phyloP scores from a whole-genome alignment of 1,140 invertebrate species.

The Brachionus rubens region DNA sequence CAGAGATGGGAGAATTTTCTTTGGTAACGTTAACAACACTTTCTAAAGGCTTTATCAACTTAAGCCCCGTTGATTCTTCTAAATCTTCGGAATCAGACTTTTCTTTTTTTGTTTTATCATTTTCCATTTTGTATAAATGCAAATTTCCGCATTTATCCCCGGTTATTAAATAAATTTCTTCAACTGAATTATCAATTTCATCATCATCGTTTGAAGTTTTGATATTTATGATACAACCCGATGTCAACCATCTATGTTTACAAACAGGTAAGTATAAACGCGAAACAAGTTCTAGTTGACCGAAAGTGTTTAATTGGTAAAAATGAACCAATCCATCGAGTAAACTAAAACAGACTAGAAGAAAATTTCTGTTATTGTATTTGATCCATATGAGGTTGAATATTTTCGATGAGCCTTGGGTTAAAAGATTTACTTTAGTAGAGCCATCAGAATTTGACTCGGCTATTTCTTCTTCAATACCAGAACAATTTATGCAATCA shows the following conservation, averaged over 20 bases:
- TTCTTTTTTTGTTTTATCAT: background rate
- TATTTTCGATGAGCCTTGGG: slow-evolving; percentile 19
- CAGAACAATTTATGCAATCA: slow-evolving; percentile 36
- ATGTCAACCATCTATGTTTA: slow-evolving; percentile 36
- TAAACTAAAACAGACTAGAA: slow-evolving; percentile 23
- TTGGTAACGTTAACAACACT: slow-evolving; percentile 1
- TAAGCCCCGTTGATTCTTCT: background rate
- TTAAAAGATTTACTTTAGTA: background rate
- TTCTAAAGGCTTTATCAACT: slow-evolving; percentile 1
- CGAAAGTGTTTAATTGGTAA: background rate
- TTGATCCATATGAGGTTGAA: slow-evolving; percentile 18
- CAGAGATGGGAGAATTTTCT: slow-evolving; percentile 26
- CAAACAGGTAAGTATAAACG: slow-evolving; percentile 10
- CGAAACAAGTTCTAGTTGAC: background rate
- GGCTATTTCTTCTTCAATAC: slow-evolving; percentile 33
- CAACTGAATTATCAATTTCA: background rate
- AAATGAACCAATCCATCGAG: slow-evolving; percentile 26
- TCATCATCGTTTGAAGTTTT: background rate
- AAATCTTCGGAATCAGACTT: background rate
- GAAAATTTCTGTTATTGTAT: slow-evolving; percentile 21
- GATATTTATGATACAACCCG: background rate
- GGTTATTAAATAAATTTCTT: slow-evolving; percentile 6
- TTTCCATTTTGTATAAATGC: slow-evolving; percentile 12
- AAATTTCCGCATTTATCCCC: slow-evolving; percentile 45
- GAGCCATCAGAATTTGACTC: background rate